Evolutionary conservation across 2,113 vertebrate species (phyloP).

Genomic region (Notiomystis cincta): DNA sequence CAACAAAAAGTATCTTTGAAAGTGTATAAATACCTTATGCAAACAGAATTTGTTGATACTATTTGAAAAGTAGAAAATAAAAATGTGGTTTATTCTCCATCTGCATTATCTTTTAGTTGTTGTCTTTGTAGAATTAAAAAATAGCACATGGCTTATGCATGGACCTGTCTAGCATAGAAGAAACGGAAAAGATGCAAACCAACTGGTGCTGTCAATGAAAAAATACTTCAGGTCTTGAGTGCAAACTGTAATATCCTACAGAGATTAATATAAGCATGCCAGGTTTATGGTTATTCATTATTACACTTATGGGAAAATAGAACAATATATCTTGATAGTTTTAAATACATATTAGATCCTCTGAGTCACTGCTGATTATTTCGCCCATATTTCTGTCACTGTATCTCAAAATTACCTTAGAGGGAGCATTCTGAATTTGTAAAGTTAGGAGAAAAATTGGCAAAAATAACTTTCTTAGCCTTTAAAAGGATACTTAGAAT

Average conservation of each 20-base stretch:
- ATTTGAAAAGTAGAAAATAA: neutral
- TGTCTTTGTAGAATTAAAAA: neutral
- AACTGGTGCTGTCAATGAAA: conserved; percentile 1
- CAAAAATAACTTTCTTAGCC: neutral
- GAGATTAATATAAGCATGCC: conserved; percentile 42
- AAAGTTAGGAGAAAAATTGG: neutral
- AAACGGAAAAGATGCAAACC: conserved; percentile 9
- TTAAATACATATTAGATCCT: conserved; percentile 16
- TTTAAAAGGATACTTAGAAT: conserved; percentile 18
- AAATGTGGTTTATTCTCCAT: neutral
- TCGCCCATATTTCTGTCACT: conserved; percentile 6
- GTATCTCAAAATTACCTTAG: neutral
- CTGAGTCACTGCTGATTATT: conserved; percentile 16
- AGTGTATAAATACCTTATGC: neutral
- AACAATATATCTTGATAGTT: conserved; percentile 54
- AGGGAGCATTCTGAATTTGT: neutral
- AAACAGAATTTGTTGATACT: neutral
- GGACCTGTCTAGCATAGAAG: neutral
- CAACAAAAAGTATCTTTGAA: neutral
- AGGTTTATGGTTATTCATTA: conserved; percentile 60
- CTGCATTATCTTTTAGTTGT: neutral
- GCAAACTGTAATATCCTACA: conserved; percentile 43
- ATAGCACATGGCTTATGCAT: neutral
- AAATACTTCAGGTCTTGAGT: conserved; percentile 32
- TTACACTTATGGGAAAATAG: conserved; percentile 52